A percentile compares a stretch with the other conserved stretches of the same genome.
Conservation (phyloP, 2,888 invertebrate species). For the Drosophila maculinotata region DNA sequence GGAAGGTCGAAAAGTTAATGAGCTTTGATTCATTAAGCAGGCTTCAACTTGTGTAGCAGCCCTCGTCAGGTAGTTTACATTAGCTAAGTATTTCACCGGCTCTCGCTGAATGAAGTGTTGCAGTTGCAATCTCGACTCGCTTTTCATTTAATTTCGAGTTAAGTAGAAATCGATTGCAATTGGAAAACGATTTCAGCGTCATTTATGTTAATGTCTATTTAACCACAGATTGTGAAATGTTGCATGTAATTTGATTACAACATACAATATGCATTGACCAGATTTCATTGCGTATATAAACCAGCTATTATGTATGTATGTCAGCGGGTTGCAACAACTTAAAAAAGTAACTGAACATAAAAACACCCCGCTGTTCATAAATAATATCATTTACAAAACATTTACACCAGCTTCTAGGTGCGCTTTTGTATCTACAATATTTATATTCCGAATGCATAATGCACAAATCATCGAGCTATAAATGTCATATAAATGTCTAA, state of each 20-base stretch:
- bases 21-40: too few species aligned
- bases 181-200: conserved; percentile 44
- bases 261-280: conserved; percentile 21
- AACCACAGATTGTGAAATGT: conserved; percentile 48
- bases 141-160: conserved; percentile 58
- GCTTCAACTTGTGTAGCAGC: not conserved
- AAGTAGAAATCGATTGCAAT: conserved; percentile 52
- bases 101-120: conserved; percentile 14
- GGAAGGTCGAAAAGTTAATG: not conserved
- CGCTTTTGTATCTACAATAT: conserved; percentile 4
- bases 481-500: conserved; percentile 44
- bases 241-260: conserved; percentile 55
- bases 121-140: conserved; percentile 30
- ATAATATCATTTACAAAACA: conserved; percentile 42
- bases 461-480: conserved; percentile 44
- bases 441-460: conserved; percentile 25
- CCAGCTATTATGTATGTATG: conserved; percentile 22
- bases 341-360: conserved; percentile 19
- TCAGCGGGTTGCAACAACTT: conserved; percentile 15
- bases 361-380: conserved; percentile 36
- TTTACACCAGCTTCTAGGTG: conserved; percentile 25
- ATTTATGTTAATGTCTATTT: conserved; percentile 47
- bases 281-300: conserved; percentile 7
- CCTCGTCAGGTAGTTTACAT: conserved; percentile 6
- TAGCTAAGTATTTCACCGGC: conserved; percentile 1